Conservation (phyloP, 2,888 invertebrate genomes). For the Falcaria lacertinaria region DNA sequence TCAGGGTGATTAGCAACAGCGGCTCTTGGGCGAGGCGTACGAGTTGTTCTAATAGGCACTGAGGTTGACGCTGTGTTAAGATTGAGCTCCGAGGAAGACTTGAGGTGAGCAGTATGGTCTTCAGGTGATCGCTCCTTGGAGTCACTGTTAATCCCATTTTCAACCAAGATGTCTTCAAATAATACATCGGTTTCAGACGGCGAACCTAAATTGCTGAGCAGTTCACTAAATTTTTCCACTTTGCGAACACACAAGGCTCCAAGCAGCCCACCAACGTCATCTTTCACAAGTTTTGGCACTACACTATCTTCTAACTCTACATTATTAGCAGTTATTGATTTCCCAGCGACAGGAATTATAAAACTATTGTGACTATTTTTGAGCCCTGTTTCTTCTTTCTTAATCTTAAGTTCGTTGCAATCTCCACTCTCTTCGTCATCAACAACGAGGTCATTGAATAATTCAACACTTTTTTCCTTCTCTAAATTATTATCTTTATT, state of each 20-base stretch:
- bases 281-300: slow-evolving; percentile 65
- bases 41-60: slow-evolving; percentile 83
- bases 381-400: slow-evolving; percentile 37
- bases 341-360: slow-evolving; percentile 50
- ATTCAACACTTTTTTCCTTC: slow-evolving; percentile 59
- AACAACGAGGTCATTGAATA: slow-evolving; percentile 60
- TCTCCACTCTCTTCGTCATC: slow-evolving; percentile 36
- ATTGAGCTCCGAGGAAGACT: slow-evolving; percentile 72
- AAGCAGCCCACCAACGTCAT: slow-evolving; percentile 55
- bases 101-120: slow-evolving; percentile 52
- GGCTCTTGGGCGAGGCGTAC: slow-evolving; percentile 85
- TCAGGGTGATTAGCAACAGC: slow-evolving; percentile 74
- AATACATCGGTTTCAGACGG: slow-evolving; percentile 69
- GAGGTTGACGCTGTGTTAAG: slow-evolving; percentile 65
- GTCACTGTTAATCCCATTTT: slow-evolving; percentile 60
- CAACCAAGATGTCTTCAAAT: slow-evolving; percentile 69
- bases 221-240: slow-evolving; percentile 76
- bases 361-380: slow-evolving; percentile 51
- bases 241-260: slow-evolving; percentile 73
- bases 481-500: slow-evolving; percentile 47
- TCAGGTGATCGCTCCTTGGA: slow-evolving; percentile 53
- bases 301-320: slow-evolving; percentile 53
- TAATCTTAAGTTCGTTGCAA: slow-evolving; percentile 36
- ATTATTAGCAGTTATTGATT: slow-evolving; percentile 41
- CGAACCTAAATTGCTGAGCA: slow-evolving; percentile 73